Evolutionary conservation across 2,888 invertebrate genomes (phyloP), one percentile per base, ranked within the genome.

Genomic region (Syritta pipiens): DNA sequence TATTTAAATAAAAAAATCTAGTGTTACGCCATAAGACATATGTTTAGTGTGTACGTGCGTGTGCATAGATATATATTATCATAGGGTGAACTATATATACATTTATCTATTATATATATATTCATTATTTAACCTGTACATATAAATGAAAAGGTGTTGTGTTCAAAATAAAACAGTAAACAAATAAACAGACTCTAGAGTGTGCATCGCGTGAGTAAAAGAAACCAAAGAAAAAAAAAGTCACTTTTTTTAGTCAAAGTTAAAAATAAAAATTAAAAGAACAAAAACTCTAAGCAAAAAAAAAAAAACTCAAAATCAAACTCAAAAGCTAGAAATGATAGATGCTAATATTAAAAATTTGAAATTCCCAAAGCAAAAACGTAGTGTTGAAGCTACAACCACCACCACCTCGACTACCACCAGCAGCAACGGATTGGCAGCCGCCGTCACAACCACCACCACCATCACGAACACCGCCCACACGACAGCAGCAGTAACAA

Each of bases 281-380:
- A 14, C 37, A n/a, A 4, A n/a, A 37, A 14, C 51, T 44, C 28
- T 28, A 68, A 32, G 55, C 40, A 55, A 59, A 57, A 44, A 49
- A 68, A 68, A 60, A 76, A 49, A 62, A 42, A 57, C 22, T 19
- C 40, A 46, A 44, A 51, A 67, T 42, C 19, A 24, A 65, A 68
- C 60, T 60, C 55, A 60, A 67, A 76, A 74, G 67, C 55, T 79
- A 79, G 79, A 79, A 74, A 79, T 79, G 79, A 79, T 79, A 79
- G 79, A 79, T 79, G 79, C 74, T 79, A 79, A 79, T 79, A 67
- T 79, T 68, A 81, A 77, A 69, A 69, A 81, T 77, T 81, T 71
- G 65, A 71, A 81, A 76, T 76, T 77, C 76, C 76, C 81, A 79
- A 76, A 81, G 71, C 81, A 76, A 71, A 81, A 81, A 76, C 71